These are phyloP conservation scores for Opisthocomus hoazin DNA, from an alignment of 2,113 vertebrate genomes.

Conservation along the genomic window DNA sequence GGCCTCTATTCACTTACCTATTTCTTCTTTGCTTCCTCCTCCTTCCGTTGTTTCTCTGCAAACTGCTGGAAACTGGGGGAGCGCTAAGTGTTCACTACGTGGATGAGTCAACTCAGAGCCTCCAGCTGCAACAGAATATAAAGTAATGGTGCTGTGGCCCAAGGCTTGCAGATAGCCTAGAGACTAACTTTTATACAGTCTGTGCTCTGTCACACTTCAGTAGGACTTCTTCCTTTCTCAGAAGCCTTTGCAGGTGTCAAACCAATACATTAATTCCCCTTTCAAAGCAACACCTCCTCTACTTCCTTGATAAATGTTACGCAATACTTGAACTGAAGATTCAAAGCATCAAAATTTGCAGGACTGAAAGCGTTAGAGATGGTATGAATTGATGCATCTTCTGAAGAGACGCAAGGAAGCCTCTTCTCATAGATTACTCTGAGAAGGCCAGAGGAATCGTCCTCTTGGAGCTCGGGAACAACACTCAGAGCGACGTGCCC, in stretches of 20 bases:
- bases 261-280: not conserved
- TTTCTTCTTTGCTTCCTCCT: not conserved
- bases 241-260: not conserved
- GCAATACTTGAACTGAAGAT: not conserved
- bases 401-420: not conserved
- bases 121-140: not conserved
- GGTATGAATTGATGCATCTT: not conserved
- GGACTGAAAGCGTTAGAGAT: not conserved
- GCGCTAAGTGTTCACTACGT: not conserved
- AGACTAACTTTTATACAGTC: not conserved
- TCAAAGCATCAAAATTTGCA: not conserved
- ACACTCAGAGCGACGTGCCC: not conserved
- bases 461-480: not conserved
- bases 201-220: not conserved
- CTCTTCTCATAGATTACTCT: not conserved
- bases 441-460: not conserved
- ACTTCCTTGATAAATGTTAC: not conserved
- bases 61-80: not conserved
- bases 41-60: not conserved
- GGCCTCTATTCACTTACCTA: not conserved
- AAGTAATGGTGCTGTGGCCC: not conserved
- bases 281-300: not conserved
- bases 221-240: not conserved
- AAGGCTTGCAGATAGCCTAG: not conserved
- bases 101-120: not conserved